Conservation (phyloP, 2,888 invertebrate species). For the Pseudococcus viburni region DNA sequence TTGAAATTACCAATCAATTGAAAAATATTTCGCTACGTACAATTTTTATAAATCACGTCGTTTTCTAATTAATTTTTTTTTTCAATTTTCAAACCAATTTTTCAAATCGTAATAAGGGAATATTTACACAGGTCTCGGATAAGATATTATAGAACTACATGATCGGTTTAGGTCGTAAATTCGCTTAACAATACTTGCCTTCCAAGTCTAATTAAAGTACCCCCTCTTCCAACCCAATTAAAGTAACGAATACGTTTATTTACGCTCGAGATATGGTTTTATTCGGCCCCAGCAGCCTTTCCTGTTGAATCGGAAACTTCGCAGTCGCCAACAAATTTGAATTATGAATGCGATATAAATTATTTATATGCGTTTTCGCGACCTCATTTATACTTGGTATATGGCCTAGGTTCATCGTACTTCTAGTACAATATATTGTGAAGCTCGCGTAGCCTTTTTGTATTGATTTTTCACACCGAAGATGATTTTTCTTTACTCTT, state of each 20-base stretch:
- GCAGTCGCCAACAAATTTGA: slow-evolving; percentile 29
- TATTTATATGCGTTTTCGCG: slow-evolving; percentile 54
- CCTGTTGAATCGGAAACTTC: slow-evolving; percentile 52
- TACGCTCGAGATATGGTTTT: slow-evolving; percentile 12
- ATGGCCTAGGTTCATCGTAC: slow-evolving; percentile 39
- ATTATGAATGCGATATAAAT: slow-evolving; percentile 54
- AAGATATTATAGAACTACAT: not conserved
- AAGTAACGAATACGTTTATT: slow-evolving; percentile 20
- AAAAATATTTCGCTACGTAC: not conserved
- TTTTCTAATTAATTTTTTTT: slow-evolving; percentile 2
- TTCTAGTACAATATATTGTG: not conserved
- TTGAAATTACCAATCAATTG: not conserved
- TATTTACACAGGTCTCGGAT: not conserved
- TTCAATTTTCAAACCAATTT: too few species aligned
- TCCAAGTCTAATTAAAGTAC: slow-evolving; percentile 5
- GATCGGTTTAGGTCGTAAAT: not conserved
- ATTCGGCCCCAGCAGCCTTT: slow-evolving; percentile 16
- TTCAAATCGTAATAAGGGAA: too few species aligned
- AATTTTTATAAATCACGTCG: not conserved
- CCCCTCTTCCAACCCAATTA: not conserved
- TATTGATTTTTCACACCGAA: slow-evolving; percentile 30
- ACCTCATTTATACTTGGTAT: slow-evolving; percentile 13
- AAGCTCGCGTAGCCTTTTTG: not conserved
- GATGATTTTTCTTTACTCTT: not conserved
- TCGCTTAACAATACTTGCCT: not conserved